Conservation (phyloP, 1,140 invertebrate genomes). For the Ips nitidus region DNA sequence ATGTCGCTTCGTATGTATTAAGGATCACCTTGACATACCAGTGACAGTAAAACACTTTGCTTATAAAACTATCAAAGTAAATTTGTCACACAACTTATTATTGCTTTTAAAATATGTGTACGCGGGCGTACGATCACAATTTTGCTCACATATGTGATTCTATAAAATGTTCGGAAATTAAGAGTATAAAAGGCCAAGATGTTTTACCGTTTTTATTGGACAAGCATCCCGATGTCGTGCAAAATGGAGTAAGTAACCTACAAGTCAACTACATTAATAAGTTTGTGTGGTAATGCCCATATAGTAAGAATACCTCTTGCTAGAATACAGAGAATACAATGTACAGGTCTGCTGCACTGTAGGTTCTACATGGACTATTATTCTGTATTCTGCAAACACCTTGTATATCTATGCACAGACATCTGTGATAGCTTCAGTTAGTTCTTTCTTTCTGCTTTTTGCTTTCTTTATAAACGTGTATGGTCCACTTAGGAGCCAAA, state of each 20-base stretch:
- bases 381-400: too few relatives aligned
- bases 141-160: background rate
- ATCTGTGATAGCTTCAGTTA: background rate
- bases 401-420: too few relatives aligned
- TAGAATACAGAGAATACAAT: too few relatives aligned
- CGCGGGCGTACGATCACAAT: background rate
- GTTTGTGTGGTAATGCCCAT: too few relatives aligned
- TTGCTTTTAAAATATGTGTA: background rate
- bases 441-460: background rate
- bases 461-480: background rate
- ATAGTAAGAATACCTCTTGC: too few relatives aligned
- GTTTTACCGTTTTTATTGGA: constrained; percentile 13
- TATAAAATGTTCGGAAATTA: background rate
- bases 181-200: background rate
- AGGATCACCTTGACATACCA: too few relatives aligned
- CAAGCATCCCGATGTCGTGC: background rate
- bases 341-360: too few relatives aligned
- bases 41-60: too few relatives aligned
- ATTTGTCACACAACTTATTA: background rate
- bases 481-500: background rate
- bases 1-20: too few relatives aligned
- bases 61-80: background rate
- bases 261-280: too few relatives aligned
- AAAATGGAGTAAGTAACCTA: constrained; percentile 4
- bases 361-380: too few relatives aligned